Conservation (phyloP, 2,113 vertebrate genomes). For the Phaetusa simplex region DNA sequence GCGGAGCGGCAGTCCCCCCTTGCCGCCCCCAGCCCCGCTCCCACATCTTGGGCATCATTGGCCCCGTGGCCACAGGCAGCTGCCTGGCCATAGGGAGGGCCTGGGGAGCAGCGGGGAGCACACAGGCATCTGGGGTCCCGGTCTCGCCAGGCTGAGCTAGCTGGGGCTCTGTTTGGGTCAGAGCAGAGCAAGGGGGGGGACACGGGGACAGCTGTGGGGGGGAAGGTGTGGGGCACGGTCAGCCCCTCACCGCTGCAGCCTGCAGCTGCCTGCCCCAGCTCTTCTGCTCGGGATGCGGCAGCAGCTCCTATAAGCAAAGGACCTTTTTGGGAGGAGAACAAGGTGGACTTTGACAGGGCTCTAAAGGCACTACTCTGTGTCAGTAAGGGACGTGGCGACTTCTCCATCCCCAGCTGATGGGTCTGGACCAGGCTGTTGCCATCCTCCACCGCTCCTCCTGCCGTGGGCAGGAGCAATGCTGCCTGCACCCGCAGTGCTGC, state of each 20-base stretch:
- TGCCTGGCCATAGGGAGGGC: rapidly evolving
- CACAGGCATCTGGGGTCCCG: rapidly evolving
- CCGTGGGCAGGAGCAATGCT: neutral
- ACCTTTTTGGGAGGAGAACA: neutral
- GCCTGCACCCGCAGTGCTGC: neutral
- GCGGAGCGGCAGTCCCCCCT: neutral
- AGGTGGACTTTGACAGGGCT: neutral
- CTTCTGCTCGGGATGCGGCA: neutral
- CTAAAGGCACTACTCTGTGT: neutral
- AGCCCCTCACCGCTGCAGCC: neutral
- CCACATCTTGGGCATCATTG: neutral
- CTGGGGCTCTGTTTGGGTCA: neutral
- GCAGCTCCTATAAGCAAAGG: neutral
- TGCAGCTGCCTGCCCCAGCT: neutral
- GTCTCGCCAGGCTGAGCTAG: rapidly evolving
- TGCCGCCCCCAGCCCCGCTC: neutral
- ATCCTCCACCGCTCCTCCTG: rapidly evolving
- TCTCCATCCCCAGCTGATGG: neutral
- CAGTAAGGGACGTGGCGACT: neutral
- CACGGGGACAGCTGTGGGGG: neutral
- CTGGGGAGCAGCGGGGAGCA: rapidly evolving
- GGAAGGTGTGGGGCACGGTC: neutral
- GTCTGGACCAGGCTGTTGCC: neutral
- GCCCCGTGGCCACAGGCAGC: rapidly evolving
- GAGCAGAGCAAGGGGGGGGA: neutral